A percentile compares a stretch with the other conserved stretches of the same genome.
Evolutionary conservation across 2,113 vertebrate species (phyloP).

Genomic region (Leptocoma aspasia): DNA sequence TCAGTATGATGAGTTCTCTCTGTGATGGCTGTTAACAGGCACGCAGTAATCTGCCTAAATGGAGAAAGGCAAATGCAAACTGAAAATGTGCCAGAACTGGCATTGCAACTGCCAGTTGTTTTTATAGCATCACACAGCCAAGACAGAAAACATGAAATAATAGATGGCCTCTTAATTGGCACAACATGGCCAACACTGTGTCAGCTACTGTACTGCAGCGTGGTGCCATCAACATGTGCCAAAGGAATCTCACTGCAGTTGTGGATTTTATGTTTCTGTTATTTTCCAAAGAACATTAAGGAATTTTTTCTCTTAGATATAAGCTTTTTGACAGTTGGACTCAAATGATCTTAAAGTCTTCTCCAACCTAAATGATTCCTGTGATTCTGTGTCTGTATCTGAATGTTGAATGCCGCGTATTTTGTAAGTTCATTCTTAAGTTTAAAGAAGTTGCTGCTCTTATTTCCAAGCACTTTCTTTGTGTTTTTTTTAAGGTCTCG

Average conservation of each 20-base stretch:
- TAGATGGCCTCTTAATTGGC: background rate
- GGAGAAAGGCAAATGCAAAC: background rate
- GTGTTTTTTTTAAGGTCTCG: constrained; percentile 81
- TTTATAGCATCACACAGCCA: background rate
- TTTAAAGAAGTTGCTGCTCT: background rate
- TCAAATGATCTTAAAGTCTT: background rate
- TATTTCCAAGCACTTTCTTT: background rate
- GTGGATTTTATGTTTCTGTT: background rate
- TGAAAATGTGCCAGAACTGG: background rate
- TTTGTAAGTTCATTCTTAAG: background rate
- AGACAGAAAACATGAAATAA: background rate
- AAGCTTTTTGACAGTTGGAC: background rate
- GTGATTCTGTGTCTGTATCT: background rate
- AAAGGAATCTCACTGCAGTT: background rate
- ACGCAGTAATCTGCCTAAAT: background rate
- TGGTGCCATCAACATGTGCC: background rate
- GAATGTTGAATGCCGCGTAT: background rate
- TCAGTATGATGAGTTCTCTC: background rate
- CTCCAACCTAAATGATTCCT: background rate
- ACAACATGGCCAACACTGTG: background rate
- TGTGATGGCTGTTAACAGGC: background rate
- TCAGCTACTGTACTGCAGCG: background rate
- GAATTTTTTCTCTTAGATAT: background rate
- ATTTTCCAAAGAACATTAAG: background rate
- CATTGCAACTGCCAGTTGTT: background rate